These are phyloP conservation scores for Drosophila conformis DNA, from an alignment of 2,888 invertebrate species.

Conservation along the genomic window DNA sequence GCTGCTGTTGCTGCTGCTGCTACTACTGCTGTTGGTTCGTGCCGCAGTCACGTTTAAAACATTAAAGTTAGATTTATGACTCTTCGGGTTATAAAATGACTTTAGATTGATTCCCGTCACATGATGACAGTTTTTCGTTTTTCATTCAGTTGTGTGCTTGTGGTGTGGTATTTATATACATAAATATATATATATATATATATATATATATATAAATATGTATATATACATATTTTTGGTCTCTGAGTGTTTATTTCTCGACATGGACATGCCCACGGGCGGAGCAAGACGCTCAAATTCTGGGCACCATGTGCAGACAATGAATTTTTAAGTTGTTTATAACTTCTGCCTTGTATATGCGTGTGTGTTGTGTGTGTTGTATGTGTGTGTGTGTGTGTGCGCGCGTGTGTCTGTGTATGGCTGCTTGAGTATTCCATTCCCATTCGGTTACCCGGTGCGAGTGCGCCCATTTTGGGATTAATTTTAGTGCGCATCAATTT, in stretches of 20 bases:
- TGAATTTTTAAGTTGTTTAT: constrained; percentile 82
- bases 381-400: background rate
- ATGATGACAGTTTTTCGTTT: constrained; percentile 81
- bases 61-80: constrained; percentile 84
- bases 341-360: constrained; percentile 50
- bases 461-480: constrained; percentile 43
- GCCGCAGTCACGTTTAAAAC: constrained; percentile 83
- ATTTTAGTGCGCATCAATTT: constrained; percentile 69
- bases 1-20: background rate
- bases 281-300: constrained; percentile 37
- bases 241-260: constrained; percentile 28
- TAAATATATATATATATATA: background rate
- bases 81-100: constrained; percentile 84
- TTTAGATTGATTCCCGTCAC: constrained; percentile 84
- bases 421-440: constrained; percentile 16
- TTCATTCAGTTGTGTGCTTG: constrained; percentile 51
- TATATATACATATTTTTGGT: background rate
- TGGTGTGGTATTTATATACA: background rate
- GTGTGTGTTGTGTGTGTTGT: background rate
- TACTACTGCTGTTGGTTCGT: constrained; percentile 42
- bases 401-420: background rate
- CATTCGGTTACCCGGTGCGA: background rate
- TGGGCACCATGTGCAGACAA: constrained; percentile 78
- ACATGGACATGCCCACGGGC: constrained; percentile 46
- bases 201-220: too few relatives aligned